Base-by-base conservation (phyloP, 2,888 invertebrate species). In the Pterostichus niger region DNA sequence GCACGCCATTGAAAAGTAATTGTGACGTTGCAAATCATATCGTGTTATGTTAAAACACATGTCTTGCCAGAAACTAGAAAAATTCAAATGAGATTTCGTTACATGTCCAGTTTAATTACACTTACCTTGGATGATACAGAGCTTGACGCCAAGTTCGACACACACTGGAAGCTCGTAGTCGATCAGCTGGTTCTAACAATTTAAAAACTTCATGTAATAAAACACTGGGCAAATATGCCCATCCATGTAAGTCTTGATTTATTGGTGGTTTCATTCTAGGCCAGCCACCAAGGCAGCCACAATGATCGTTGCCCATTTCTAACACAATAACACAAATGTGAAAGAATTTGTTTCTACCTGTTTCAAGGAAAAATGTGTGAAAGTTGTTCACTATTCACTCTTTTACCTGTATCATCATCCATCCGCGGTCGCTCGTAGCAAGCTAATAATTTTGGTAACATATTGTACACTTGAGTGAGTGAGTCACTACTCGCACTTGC, bases 71-170 rank as follows among this genome's bases (percentile, higher is more conserved):
- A 89, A 90, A 84, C 90, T 90, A 82, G 64, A 87, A 87, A 64
- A n/a, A 54, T 17, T 49, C 49, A 61, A 31, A 71, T n/a, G n/a
- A 44, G 79, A 71, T 73, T 13, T 44, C 2, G 49, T 61, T 9
- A 49, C 54, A 24, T 24, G 1, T 24, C 3, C 24, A 24, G 2
- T 24, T 24, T 24, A 10, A 9, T 5, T 17, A 59, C 61, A 86
- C 86, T 87, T 87, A 90, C 90, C 88, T 89, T 85, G 90, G 89
- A 86, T 90, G 89, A 85, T 89, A 90, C 17, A 89, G 86, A 84
- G 87, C 88, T 56, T 88, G 87, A 86, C 90, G 87, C 90, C 90
- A 90, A 84, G 88, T 88, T 83, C 87, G 88, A 85, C 90, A 90
- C 81, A 88, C 88, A 85, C 88, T 88, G 40, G 90, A 90, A 56